Evolutionary conservation across 2,888 invertebrate species (phyloP), one percentile per base, ranked within the genome.

Genomic region (Tetranychus truncatus): DNA sequence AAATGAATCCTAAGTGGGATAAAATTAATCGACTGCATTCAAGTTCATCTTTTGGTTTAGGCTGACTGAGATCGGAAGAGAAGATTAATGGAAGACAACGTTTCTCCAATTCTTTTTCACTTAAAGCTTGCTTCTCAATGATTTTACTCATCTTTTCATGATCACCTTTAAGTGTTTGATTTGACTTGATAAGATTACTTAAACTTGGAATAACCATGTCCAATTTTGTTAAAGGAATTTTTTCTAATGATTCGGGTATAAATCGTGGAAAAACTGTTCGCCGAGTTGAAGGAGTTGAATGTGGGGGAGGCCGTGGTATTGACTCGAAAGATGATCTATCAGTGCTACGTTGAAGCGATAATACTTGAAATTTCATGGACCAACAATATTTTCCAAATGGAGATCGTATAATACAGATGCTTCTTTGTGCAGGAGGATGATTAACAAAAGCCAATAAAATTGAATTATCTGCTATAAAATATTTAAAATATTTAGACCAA

Each of bases 361-460:
- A 45, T 15, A 76, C 73, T 75, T 74, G 69, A 66, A 91, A 84
- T 81, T 91, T 89, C 87, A 92, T 88, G 9, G 91, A 91, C 96
- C 96, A 97, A 24, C 93, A 92, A 84, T 92, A 91, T 6, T 95
- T 88, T 0, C 95, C 95, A 85, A 94, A 95, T 0, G 94, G 92
- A 76, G 93, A 92, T 1, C 96, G 88, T 77, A 95, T 89, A 75
- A 97, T 76, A 71, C 75, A 75, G 71, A 76, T 55, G 20, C 74
- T 72, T 21, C 74, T 45, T 15, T 75, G 21, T 11, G 69, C 8
- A 34, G 69, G 45, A 21, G 74, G 75, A 21, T 75, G 92, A 81
- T 96, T 95, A 9, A 95, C 84, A 76, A 96, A 83, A 0, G 93
- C 93, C 79, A 96, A 84, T 82, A 96, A 88, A 8, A 92, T 90